Evolutionary conservation across 1,140 invertebrate genomes (phyloP).

Genomic region (Drosophila jambulina): DNA sequence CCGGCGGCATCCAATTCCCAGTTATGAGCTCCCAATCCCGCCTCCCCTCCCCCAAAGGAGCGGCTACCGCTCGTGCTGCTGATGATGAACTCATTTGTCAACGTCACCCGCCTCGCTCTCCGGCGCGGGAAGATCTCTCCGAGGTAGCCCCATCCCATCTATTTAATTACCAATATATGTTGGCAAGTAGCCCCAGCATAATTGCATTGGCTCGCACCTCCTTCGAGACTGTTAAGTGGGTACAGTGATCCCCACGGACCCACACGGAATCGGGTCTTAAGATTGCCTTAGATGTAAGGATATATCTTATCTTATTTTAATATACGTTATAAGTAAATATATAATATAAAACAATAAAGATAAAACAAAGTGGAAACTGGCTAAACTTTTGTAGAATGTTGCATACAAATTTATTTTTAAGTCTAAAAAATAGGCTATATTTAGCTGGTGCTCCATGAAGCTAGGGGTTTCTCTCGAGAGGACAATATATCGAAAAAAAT

Average conservation of each 20-base stretch:
- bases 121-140: slow-evolving; percentile 17
- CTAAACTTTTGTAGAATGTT: too few species aligned
- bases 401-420: too few species aligned
- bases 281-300: too few species aligned
- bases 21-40: slow-evolving; percentile 1
- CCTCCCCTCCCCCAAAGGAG: neutral
- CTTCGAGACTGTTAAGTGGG: slow-evolving; percentile 23
- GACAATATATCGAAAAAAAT: too few species aligned
- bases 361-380: too few species aligned
- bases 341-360: too few species aligned
- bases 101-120: slow-evolving; percentile 52
- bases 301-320: too few species aligned
- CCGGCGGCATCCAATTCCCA: slow-evolving; percentile 17
- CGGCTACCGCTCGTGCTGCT: slow-evolving; percentile 59
- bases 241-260: slow-evolving; percentile 53
- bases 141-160: slow-evolving; percentile 59
- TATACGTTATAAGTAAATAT: neutral
- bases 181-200: slow-evolving; percentile 64
- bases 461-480: too few species aligned
- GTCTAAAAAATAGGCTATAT: too few species aligned
- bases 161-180: slow-evolving; percentile 82
- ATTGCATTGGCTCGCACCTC: slow-evolving; percentile 61
- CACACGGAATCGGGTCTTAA: too few species aligned
- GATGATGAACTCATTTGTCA: slow-evolving; percentile 83
- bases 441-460: too few species aligned